A percentile compares a stretch with the other conserved stretches of the same genome.
Evolutionary conservation across 2,113 vertebrate species (phyloP).

Genomic region (Hippocampus barbouri): DNA sequence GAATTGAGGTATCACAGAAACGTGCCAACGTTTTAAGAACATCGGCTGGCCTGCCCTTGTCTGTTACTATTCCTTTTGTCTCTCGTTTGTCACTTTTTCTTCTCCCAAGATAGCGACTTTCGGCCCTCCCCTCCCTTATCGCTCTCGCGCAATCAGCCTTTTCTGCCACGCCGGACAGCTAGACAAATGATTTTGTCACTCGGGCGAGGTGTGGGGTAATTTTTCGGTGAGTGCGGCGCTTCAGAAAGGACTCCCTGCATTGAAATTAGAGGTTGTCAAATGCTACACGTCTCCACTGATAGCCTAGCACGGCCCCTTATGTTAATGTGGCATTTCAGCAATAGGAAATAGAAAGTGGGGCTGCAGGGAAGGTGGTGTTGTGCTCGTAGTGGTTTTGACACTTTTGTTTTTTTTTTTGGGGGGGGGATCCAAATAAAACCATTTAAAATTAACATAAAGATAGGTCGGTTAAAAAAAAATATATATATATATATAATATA

Average conservation of each 20-base stretch:
- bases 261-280: conserved; percentile 73
- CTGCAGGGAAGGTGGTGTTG: conserved; percentile 2
- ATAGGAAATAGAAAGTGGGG: conserved; percentile 50
- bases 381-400: conserved; percentile 23
- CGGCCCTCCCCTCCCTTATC: conserved; percentile 1
- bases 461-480: no score
- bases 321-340: conserved; percentile 75
- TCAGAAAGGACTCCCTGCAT: conserved; percentile 46
- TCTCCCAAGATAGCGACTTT: conserved; percentile 9
- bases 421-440: not conserved
- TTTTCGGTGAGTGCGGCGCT: conserved; percentile 59
- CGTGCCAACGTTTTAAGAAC: conserved; percentile 10
- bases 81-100: not conserved
- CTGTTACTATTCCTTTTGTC: not conserved
- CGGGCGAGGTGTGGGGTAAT: conserved; percentile 61
- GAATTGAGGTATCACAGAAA: not conserved
- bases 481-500: no score
- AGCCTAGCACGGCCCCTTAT: conserved; percentile 62
- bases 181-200: conserved; percentile 63
- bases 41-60: not conserved
- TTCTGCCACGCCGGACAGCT: conserved; percentile 53
- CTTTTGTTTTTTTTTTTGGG: conserved; percentile 11
- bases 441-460: not conserved
- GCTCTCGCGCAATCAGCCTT: conserved; percentile 31
- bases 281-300: conserved; percentile 56